Base-by-base conservation (phyloP, 2,797 vertebrate species). In the Rhyacichthys aspro region DNA sequence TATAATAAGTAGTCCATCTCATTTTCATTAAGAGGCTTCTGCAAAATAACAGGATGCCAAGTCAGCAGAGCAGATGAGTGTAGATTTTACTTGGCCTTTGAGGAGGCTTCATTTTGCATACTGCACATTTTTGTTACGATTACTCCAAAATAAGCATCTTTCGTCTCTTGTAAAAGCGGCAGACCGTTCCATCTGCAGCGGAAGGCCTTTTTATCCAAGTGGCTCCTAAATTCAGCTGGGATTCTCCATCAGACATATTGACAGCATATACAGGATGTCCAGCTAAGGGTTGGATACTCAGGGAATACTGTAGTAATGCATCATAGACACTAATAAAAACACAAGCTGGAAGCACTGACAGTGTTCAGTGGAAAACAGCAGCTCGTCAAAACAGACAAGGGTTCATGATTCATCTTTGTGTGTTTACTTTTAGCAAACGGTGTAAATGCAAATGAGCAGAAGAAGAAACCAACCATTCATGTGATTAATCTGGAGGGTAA, bases 21-120 rank as follows among this genome's bases (percentile, higher is more conserved):
- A 19, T 42, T 52, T 34, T 15, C 36, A 8, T 45, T 46, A 36
- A 32, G 47, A 12, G 14, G 19, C 11, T 37, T 33, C 16, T 59
- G 64, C 62, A 57, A 58, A 61, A 56, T 75, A 73, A 63, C 32
- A 47, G 46, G 43, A 57, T 66, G 60, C 53, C 37, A 49, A 63
- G 60, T 69, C 72, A 79, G 63, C 63, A 74, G 60, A 73, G 42
- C 15, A 17, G 45, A 59, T 39, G 50, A 57, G 42, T 47, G 41
- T 53, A 43, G 45, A 62, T 43, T 60, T 33, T 16, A 38, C 7
- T 7, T 62, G 62, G 54, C 63, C 63, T 81, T 70, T 70, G 50
- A 67, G 50, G 32, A 14, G 11, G 10, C 44, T 12, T 43, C 0
- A 43, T 68, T 65, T 39, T 70, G 75, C 79, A 75, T 39, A 67